These are phyloP conservation scores for Melikaiella ostensackeni DNA, from an alignment of 2,888 invertebrate genomes.

Conservation along the genomic window DNA sequence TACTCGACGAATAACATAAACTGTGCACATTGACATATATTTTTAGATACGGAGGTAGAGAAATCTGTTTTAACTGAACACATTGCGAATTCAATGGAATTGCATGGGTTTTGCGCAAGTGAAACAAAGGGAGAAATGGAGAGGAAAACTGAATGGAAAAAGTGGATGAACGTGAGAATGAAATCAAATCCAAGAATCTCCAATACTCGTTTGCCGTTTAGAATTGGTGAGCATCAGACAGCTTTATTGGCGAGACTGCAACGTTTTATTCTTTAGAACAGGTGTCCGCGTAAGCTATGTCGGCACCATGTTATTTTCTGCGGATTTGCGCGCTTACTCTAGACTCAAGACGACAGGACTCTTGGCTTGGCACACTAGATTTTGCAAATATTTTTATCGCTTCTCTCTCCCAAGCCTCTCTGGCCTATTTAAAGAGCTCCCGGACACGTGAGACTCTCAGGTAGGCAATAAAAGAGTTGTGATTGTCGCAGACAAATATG, in stretches of 20 bases:
- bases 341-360: conserved; percentile 9
- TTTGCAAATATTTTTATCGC: conserved; percentile 27
- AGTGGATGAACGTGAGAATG: conserved; percentile 23
- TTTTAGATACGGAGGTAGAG: not conserved
- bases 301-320: not conserved
- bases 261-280: conserved; percentile 33
- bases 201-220: conserved; percentile 35
- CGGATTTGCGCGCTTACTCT: conserved; percentile 16
- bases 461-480: not conserved
- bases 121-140: conserved; percentile 23
- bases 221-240: conserved; percentile 18
- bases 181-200: conserved; percentile 29
- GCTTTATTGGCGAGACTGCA: conserved; percentile 32
- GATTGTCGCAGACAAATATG: not conserved
- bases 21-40: not conserved
- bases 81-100: not conserved
- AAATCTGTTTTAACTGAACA: conserved; percentile 3
- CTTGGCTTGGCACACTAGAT: conserved; percentile 30
- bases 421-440: conserved; percentile 28
- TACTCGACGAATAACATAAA: not conserved
- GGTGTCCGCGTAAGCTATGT: conserved; percentile 18
- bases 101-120: conserved; percentile 4
- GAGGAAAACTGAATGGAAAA: conserved; percentile 16
- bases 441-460: conserved; percentile 4
- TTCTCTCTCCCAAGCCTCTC: not conserved